Evolutionary conservation across 2,888 invertebrate genomes (phyloP).

Genomic region (Parthenolecanium corni): DNA sequence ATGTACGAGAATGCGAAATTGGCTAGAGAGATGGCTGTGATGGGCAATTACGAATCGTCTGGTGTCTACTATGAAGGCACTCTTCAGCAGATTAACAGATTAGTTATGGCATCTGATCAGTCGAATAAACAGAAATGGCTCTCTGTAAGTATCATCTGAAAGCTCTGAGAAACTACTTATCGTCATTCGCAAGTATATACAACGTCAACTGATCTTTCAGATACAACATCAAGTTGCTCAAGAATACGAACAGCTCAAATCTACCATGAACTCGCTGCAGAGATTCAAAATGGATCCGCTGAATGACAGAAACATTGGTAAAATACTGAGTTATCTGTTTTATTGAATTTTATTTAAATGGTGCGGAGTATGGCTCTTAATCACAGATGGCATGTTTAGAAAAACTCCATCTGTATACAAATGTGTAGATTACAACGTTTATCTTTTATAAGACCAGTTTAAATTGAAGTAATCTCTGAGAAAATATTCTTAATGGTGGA

Average conservation of each 20-base stretch:
- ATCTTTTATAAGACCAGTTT: too few relatives aligned
- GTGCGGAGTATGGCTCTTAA: too few relatives aligned
- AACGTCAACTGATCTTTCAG: conserved; percentile 39
- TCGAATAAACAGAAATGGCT: conserved; percentile 80
- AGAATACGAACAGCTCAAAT: conserved; percentile 84
- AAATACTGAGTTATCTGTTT: background rate
- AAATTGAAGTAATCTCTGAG: too few relatives aligned
- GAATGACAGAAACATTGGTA: conserved; percentile 34
- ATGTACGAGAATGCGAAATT: conserved; percentile 90
- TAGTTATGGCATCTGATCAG: conserved; percentile 65
- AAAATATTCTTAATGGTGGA: too few relatives aligned
- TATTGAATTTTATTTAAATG: background rate
- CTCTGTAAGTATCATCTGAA: conserved; percentile 34
- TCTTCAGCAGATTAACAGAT: conserved; percentile 77
- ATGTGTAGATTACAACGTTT: too few relatives aligned
- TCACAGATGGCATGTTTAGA: too few relatives aligned
- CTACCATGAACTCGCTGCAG: conserved; percentile 60
- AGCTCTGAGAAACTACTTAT: too few relatives aligned
- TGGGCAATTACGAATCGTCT: conserved; percentile 91
- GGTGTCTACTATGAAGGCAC: conserved; percentile 87
- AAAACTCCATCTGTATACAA: too few relatives aligned
- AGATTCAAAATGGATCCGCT: conserved; percentile 60
- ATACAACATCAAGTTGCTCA: conserved; percentile 76
- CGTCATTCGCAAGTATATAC: too few relatives aligned
- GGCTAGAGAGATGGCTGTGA: conserved; percentile 87